A percentile compares a stretch with the other conserved stretches of the same genome.
These are phyloP conservation scores for Hippocampus kuda DNA, from an alignment of 2,797 vertebrate species.

Conservation along the genomic window DNA sequence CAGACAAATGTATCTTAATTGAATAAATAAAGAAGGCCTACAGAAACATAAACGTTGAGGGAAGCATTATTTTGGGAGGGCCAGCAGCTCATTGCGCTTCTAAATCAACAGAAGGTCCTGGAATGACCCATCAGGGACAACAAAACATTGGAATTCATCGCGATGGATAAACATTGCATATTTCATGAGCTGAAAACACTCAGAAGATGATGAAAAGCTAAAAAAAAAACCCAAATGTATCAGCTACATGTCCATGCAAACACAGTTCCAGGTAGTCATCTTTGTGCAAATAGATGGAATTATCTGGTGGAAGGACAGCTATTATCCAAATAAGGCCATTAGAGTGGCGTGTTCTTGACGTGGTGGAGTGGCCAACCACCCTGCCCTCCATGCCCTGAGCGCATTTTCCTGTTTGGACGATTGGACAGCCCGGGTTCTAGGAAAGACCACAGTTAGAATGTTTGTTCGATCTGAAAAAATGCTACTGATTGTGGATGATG, in stretches of 20 bases:
- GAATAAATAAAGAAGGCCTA: background rate
- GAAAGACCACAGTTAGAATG: background rate
- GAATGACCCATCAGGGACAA: background rate
- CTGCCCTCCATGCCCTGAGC: background rate
- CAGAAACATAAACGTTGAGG: background rate
- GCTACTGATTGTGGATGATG: background rate
- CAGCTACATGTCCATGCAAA: background rate
- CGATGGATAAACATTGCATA: background rate
- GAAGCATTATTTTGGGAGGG: background rate
- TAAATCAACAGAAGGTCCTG: background rate
- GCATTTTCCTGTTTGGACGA: background rate
- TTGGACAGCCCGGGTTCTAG: background rate
- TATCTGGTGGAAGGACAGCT: conserved; percentile 1
- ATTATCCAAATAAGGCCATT: conserved; percentile 13
- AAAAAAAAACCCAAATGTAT: conserved; percentile 1
- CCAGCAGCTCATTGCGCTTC: background rate
- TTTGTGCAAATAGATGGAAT: conserved; percentile 12
- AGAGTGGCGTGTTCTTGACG: background rate
- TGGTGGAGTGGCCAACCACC: conserved; percentile 5
- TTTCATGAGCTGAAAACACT: background rate
- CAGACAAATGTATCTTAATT: background rate
- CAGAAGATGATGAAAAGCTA: background rate
- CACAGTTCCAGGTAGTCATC: conserved; percentile 23
- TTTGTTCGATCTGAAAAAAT: background rate
- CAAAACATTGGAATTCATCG: background rate